Evolutionary conservation across 2,797 vertebrate species (phyloP).

Genomic region (Gambelia wislizenii): DNA sequence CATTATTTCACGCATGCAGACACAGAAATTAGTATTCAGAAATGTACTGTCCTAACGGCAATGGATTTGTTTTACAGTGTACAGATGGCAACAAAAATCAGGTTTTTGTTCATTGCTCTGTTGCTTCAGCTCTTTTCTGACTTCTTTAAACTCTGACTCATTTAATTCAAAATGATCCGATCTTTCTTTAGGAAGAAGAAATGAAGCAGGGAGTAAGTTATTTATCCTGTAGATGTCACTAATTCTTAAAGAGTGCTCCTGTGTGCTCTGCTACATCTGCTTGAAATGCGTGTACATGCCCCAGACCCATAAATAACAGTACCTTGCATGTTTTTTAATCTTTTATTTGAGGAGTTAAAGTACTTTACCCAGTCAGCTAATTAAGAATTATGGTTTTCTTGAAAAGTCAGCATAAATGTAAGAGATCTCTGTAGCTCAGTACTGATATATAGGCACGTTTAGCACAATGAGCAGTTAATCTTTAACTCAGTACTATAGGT

Average conservation of each 20-base stretch:
- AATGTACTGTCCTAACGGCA: neutral
- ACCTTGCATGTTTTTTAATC: constrained; percentile 42
- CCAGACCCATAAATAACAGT: constrained; percentile 68
- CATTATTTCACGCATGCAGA: neutral
- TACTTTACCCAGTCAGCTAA: constrained; percentile 30
- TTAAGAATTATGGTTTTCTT: constrained; percentile 9
- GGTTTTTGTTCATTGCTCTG: neutral
- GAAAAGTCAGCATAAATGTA: constrained; percentile 19
- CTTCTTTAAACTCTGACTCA: constrained; percentile 63
- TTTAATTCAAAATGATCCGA: constrained; percentile 75
- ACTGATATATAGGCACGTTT: neutral
- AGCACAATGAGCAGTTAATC: constrained; percentile 3
- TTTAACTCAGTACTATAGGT: neutral
- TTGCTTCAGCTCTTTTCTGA: constrained; percentile 33
- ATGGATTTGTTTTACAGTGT: neutral
- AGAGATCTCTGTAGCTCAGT: neutral
- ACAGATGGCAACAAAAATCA: neutral
- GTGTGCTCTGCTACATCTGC: constrained; percentile 73
- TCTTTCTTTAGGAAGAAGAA: constrained; percentile 92
- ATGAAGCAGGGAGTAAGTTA: constrained; percentile 90
- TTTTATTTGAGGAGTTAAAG: constrained; percentile 43
- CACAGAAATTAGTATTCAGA: neutral
- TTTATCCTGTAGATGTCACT: constrained; percentile 75
- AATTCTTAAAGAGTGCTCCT: constrained; percentile 67
- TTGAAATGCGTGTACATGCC: constrained; percentile 75